Percentiles rank a stretch among this genome's conserved stretches.
These are phyloP conservation scores for Tricholaema leucomelas DNA, from an alignment of 2,113 vertebrate species.

Conservation along the genomic window DNA sequence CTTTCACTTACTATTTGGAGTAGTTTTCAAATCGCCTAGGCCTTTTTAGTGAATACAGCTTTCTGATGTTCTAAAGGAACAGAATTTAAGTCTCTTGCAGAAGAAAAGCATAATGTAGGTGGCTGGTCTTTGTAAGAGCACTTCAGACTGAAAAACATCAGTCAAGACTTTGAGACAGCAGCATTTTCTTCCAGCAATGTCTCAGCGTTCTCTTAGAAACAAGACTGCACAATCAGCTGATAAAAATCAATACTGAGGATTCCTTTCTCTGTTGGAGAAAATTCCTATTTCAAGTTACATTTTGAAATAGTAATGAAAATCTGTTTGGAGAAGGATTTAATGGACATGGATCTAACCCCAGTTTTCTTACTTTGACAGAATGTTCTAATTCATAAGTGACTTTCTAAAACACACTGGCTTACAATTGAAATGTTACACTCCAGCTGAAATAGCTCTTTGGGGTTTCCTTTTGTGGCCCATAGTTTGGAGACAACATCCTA, in stretches of 20 bases:
- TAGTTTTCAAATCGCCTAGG: neutral
- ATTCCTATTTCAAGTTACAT: neutral
- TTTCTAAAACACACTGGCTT: neutral
- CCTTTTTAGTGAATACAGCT: neutral
- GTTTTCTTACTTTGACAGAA: neutral
- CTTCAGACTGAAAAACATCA: conserved; percentile 7
- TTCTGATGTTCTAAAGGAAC: neutral
- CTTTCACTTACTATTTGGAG: neutral
- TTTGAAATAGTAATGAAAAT: neutral
- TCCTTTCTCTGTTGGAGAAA: neutral
- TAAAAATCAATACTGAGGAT: neutral
- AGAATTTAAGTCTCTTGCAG: neutral
- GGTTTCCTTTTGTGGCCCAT: neutral
- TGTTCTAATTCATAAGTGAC: neutral
- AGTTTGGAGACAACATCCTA: neutral
- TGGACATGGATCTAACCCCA: neutral
- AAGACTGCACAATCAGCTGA: neutral
- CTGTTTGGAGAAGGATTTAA: neutral
- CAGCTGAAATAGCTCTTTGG: neutral
- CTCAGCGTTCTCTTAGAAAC: neutral
- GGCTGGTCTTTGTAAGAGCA: neutral
- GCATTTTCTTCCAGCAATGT: neutral
- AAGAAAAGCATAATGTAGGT: neutral
- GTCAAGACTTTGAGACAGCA: neutral
- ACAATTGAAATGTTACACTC: neutral